Percentiles rank a stretch among this genome's conserved stretches.
Evolutionary conservation across 2,888 invertebrate species (phyloP).

Genomic region (Sphinx pinastri): DNA sequence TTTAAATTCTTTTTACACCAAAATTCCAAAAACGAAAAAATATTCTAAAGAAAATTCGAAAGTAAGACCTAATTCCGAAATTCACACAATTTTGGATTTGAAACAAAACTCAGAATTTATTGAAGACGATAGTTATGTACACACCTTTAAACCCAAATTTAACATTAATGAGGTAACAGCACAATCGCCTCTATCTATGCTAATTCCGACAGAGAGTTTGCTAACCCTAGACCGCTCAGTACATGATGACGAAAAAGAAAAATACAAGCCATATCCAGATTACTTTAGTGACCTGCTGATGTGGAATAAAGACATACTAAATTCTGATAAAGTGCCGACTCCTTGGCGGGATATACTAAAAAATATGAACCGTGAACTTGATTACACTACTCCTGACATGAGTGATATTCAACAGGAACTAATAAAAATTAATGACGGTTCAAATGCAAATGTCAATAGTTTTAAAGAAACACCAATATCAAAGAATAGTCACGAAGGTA

Average conservation of each 20-base stretch:
- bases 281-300: constrained; percentile 56
- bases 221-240: background rate
- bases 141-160: background rate
- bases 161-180: background rate
- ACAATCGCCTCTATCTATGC: background rate
- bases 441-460: background rate
- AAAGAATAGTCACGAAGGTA: background rate
- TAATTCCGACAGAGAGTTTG: background rate
- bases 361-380: constrained; percentile 30
- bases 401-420: constrained; percentile 39
- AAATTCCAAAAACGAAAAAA: background rate
- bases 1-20: background rate
- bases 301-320: constrained; percentile 58
- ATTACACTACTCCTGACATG: constrained; percentile 39
- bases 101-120: background rate
- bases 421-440: constrained; percentile 33
- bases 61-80: background rate
- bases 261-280: constrained; percentile 36
- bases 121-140: background rate
- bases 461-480: constrained; percentile 6
- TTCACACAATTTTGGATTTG: background rate
- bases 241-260: background rate
- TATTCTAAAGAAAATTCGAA: background rate
- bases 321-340: constrained; percentile 41
- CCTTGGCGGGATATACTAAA: constrained; percentile 44